Evolutionary conservation across 1,140 invertebrate genomes (phyloP).

Genomic region (Cylas formicarius): DNA sequence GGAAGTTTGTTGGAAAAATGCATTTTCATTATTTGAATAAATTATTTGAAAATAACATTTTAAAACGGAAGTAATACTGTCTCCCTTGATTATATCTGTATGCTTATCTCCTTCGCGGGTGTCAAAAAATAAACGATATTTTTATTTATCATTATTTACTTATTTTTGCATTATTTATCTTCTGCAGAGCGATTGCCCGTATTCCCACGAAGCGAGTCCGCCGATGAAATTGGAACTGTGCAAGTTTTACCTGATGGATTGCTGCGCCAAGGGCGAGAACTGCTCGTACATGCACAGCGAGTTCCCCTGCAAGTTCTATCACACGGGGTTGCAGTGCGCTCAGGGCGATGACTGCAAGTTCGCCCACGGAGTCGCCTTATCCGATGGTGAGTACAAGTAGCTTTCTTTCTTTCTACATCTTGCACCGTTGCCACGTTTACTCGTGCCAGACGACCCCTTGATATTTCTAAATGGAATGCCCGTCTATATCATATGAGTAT

Average conservation of each 20-base stretch:
- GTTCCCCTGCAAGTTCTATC: constrained; percentile 96
- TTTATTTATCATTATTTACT: constrained; percentile 2
- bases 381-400: constrained; percentile 44
- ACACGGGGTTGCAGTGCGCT: constrained; percentile 81
- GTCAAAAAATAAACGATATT: too few species aligned
- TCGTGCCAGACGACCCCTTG: too few species aligned
- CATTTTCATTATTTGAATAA: too few species aligned
- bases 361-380: constrained; percentile 78
- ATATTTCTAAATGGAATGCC: too few species aligned
- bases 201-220: constrained; percentile 76
- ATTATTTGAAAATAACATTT: too few species aligned
- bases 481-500: too few species aligned
- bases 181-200: constrained; percentile 68
- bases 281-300: constrained; percentile 96
- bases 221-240: constrained; percentile 89
- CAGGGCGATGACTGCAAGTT: constrained; percentile 84
- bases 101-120: not conserved
- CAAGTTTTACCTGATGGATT: constrained; percentile 94
- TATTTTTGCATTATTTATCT: constrained; percentile 18
- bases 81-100: too few species aligned
- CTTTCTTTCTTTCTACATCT: too few species aligned
- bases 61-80: too few species aligned
- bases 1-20: too few species aligned
- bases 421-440: too few species aligned
- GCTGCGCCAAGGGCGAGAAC: constrained; percentile 90